Evolutionary conservation across 2,888 invertebrate genomes (phyloP).

Genomic region (Orthonychiurus folsomi): DNA sequence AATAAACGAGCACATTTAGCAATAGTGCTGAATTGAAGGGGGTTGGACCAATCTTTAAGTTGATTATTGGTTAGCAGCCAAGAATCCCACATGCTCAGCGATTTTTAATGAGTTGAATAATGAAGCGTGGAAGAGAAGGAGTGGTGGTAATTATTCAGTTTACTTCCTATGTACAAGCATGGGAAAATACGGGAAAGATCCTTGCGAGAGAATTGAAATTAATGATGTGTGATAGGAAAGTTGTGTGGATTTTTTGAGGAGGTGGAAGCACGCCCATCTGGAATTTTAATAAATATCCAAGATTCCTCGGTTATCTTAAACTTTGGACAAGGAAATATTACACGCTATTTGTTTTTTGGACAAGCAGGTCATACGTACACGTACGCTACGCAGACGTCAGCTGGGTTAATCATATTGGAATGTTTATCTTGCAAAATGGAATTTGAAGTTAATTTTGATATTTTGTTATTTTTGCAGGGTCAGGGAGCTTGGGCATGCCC

Average conservation of each 20-base stretch:
- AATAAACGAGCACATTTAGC: no score
- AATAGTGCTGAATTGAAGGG: no score
- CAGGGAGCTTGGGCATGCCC: slow-evolving; percentile 48
- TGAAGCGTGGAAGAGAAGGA: slow-evolving; percentile 27
- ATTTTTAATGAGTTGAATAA: slow-evolving; percentile 38
- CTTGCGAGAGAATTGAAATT: slow-evolving; percentile 8
- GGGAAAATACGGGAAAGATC: slow-evolving; percentile 7
- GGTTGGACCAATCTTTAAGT: no score
- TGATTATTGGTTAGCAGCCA: no score
- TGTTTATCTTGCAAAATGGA: no score
- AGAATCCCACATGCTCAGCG: neutral
- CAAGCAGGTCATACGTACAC: no score
- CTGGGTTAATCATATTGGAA: no score
- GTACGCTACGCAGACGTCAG: no score
- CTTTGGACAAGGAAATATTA: neutral
- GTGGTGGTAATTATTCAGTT: neutral
- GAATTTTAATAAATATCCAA: neutral
- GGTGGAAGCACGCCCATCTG: neutral
- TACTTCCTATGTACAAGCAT: slow-evolving; percentile 11
- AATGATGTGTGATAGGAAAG: neutral
- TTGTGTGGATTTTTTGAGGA: neutral
- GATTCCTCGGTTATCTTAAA: neutral
- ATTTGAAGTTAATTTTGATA: neutral
- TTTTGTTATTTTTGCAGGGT: slow-evolving; percentile 28
- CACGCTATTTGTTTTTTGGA: neutral